These are phyloP conservation scores for Pelosia muscerda DNA, from an alignment of 2,888 invertebrate species.

Conservation along the genomic window DNA sequence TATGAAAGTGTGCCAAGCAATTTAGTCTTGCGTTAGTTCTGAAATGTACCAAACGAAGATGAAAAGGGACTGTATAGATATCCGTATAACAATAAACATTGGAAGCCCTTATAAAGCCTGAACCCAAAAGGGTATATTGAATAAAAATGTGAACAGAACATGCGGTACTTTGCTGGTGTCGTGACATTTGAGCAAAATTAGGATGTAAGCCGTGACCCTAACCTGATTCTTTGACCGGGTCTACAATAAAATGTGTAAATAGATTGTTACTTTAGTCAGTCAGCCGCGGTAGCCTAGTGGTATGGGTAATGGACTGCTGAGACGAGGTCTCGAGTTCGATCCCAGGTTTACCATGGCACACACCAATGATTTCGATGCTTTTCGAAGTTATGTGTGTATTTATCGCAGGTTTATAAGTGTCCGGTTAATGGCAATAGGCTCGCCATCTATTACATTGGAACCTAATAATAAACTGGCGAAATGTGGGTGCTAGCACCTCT, in stretches of 20 bases:
- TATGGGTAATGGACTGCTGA: too few relatives aligned
- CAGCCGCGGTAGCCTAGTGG: too few relatives aligned
- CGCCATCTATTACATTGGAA: too few relatives aligned
- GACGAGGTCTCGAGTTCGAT: too few relatives aligned
- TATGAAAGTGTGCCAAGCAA: constrained; percentile 38
- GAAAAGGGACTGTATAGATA: constrained; percentile 34
- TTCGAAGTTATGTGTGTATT: too few relatives aligned
- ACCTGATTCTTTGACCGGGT: constrained; percentile 34
- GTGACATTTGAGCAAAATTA: constrained; percentile 44
- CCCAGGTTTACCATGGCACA: too few relatives aligned
- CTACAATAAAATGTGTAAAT: constrained; percentile 22
- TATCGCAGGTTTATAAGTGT: too few relatives aligned
- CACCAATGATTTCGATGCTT: too few relatives aligned
- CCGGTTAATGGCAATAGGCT: too few relatives aligned
- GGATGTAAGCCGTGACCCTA: constrained; percentile 39
- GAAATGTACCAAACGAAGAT: constrained; percentile 39
- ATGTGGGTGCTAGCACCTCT: too few relatives aligned
- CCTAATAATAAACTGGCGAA: too few relatives aligned
- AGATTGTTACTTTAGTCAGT: neutral
- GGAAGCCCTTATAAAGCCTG: constrained; percentile 33
- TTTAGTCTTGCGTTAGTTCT: constrained; percentile 12
- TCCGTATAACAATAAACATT: constrained; percentile 35
- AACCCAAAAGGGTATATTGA: constrained; percentile 40
- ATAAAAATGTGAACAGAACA: constrained; percentile 44
- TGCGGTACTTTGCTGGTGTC: constrained; percentile 25